Evolutionary conservation across 1,140 invertebrate genomes (phyloP).

Genomic region (Atta colombica): DNA sequence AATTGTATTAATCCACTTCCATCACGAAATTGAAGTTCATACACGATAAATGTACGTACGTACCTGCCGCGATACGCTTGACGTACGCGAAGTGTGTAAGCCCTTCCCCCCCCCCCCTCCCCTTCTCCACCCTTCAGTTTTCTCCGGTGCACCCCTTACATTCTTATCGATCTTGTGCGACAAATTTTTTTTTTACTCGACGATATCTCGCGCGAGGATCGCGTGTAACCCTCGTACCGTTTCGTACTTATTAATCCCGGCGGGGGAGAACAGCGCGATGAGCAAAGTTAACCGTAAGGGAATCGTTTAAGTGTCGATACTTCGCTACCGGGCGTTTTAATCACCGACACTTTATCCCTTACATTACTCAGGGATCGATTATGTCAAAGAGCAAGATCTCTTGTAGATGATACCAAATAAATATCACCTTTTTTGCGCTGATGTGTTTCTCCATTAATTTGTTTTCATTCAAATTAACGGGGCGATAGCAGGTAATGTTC

Average conservation of each 20-base stretch:
- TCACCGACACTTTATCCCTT: slow-evolving; percentile 18
- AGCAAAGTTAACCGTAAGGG: slow-evolving; percentile 18
- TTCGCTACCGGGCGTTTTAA: slow-evolving; percentile 4
- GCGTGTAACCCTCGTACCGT: slow-evolving; percentile 24
- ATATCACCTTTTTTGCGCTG: not conserved
- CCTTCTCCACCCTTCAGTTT: not conserved
- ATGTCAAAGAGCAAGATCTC: not conserved
- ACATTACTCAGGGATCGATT: not conserved
- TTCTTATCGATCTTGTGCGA: slow-evolving; percentile 58
- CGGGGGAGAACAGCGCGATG: slow-evolving; percentile 5
- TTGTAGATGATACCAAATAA: not conserved
- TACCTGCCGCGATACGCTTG: not conserved
- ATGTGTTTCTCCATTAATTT: not conserved
- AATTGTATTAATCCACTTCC: slow-evolving; percentile 76
- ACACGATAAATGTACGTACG: slow-evolving; percentile 39
- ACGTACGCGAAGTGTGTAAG: not conserved
- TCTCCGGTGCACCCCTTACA: not conserved
- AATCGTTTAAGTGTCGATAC: slow-evolving; percentile 17
- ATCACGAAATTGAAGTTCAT: slow-evolving; percentile 73
- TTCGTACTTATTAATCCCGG: slow-evolving; percentile 31
- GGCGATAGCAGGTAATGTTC: not conserved
- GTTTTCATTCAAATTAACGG: not conserved
- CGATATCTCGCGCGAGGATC: slow-evolving; percentile 47
- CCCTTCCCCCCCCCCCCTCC: not conserved
- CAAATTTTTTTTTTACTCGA: slow-evolving; percentile 17